phyloP scores from a whole-genome alignment of 2,888 invertebrate genomes.

The Drosophila tripunctata region DNA sequence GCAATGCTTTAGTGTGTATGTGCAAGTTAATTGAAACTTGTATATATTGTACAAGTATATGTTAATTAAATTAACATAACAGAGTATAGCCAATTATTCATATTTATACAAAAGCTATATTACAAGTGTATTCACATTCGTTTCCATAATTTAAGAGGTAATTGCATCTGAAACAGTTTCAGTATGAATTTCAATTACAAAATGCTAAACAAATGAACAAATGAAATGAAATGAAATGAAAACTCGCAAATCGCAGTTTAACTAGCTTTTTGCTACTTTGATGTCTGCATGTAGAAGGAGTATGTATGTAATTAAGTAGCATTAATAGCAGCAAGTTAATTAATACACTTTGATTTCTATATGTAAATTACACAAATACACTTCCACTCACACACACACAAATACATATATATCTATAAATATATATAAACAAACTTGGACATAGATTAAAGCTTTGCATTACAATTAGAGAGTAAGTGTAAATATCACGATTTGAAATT shows the following conservation, averaged over 20 bases:
- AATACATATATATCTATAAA: constrained; percentile 1
- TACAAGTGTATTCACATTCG: constrained; percentile 28
- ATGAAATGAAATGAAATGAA: too few relatives aligned
- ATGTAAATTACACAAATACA: constrained; percentile 54
- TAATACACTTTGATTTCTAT: constrained; percentile 53
- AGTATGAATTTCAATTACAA: constrained; percentile 43
- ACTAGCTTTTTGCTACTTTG: constrained; percentile 77
- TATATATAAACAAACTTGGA: constrained; percentile 2
- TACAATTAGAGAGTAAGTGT: constrained; percentile 47
- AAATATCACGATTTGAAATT: constrained; percentile 39
- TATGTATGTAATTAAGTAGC: constrained; percentile 52
- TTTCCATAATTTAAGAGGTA: constrained; percentile 44
- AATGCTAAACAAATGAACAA: constrained; percentile 48
- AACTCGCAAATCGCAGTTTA: constrained; percentile 49
- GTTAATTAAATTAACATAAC: constrained; percentile 72
- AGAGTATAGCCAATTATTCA: constrained; percentile 70
- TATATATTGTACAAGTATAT: constrained; percentile 24
- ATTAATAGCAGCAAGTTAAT: constrained; percentile 52
- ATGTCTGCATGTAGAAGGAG: constrained; percentile 58
- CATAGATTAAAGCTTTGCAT: constrained; percentile 44
- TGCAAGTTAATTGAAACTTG: constrained; percentile 10
- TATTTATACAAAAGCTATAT: constrained; percentile 31
- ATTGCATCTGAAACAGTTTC: constrained; percentile 12
- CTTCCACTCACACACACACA: constrained; percentile 7
- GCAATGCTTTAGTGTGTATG: constrained; percentile 52